Evolutionary conservation across 2,113 vertebrate genomes (phyloP).

Genomic region (Addax nasomaculatus): DNA sequence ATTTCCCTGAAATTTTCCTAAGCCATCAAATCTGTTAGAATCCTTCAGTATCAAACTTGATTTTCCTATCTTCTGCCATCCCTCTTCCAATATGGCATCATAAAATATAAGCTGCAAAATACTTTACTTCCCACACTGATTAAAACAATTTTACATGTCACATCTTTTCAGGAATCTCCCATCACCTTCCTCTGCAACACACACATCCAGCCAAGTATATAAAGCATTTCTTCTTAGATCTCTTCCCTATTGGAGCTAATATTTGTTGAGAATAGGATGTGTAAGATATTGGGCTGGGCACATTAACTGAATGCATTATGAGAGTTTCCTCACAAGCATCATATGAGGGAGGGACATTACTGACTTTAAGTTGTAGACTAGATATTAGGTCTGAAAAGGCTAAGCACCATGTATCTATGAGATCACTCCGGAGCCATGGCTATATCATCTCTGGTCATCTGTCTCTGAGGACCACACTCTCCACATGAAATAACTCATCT

Average conservation of each 20-base stretch:
- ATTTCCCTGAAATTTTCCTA: background rate
- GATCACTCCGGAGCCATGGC: background rate
- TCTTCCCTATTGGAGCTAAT: background rate
- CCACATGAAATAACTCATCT: background rate
- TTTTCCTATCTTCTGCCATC: background rate
- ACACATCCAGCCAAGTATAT: background rate
- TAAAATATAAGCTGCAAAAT: background rate
- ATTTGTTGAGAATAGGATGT: background rate
- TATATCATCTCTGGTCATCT: background rate
- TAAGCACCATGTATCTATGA: background rate
- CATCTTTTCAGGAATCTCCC: background rate
- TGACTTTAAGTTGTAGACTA: background rate
- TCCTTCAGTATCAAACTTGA: constrained; percentile 7
- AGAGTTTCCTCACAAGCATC: background rate
- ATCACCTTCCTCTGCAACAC: background rate
- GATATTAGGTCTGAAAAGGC: background rate
- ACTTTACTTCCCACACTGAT: background rate
- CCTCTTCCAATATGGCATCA: background rate
- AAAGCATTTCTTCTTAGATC: background rate
- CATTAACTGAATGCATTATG: background rate
- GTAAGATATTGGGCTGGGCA: background rate
- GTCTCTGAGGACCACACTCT: background rate
- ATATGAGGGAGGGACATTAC: background rate
- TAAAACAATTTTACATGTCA: background rate
- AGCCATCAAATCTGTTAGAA: background rate